These are phyloP conservation scores for Hapalemur alaotrensis DNA, from an alignment of 2,797 vertebrate species.

Conservation along the genomic window DNA sequence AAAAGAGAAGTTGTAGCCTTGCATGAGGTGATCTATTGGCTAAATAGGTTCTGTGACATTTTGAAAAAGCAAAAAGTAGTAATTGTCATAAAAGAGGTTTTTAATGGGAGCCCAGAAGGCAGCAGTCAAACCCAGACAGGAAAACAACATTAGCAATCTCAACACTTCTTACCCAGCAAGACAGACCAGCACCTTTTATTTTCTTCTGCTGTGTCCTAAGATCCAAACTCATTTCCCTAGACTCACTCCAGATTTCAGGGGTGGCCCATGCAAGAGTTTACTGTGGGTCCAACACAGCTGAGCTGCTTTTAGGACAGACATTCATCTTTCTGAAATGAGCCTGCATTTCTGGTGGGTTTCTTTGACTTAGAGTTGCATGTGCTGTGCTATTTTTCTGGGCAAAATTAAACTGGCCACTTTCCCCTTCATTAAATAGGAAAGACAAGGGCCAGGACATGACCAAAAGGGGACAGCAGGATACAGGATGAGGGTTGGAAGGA, in stretches of 20 bases:
- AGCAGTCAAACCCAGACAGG: slow-evolving; percentile 63
- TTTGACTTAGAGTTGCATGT: neutral
- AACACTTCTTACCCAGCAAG: slow-evolving; percentile 34
- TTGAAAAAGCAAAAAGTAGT: slow-evolving; percentile 74
- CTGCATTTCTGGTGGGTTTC: neutral
- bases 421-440: neutral
- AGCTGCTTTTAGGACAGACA: neutral
- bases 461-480: neutral
- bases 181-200: slow-evolving; percentile 32
- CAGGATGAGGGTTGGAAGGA: neutral
- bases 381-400: neutral
- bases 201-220: slow-evolving; percentile 43
- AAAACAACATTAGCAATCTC: slow-evolving; percentile 61
- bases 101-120: slow-evolving; percentile 71
- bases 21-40: slow-evolving; percentile 74
- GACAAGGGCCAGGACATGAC: neutral
- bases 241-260: neutral
- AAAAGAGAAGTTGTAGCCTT: slow-evolving; percentile 63
- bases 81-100: slow-evolving; percentile 73
- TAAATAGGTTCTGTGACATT: slow-evolving; percentile 80
- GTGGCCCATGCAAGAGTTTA: neutral
- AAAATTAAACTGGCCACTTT: neutral
- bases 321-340: neutral
- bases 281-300: neutral
- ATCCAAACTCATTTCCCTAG: slow-evolving; percentile 27